Conservation (phyloP, 2,888 invertebrate genomes). For the Parnassius smintheus region DNA sequence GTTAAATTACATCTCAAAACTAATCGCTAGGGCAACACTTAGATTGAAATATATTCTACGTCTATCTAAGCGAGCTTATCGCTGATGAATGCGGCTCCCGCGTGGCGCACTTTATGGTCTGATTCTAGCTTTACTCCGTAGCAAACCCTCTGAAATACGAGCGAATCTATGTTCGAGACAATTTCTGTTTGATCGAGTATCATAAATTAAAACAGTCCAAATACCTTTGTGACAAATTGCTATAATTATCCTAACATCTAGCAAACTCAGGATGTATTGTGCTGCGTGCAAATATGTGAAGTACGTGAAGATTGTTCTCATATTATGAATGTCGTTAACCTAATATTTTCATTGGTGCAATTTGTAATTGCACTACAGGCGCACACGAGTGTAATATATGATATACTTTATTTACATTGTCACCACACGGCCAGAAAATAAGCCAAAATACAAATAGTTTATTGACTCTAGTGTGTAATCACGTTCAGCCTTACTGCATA, state of each 20-base stretch:
- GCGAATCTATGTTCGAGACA: not conserved
- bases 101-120: no score
- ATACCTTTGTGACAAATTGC: not conserved
- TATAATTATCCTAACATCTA: slow-evolving; percentile 7
- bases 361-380: not conserved
- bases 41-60: slow-evolving; percentile 13
- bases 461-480: no score
- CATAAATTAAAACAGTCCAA: not conserved
- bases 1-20: slow-evolving; percentile 11
- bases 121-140: no score
- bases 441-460: no score
- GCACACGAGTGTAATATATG: no score
- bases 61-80: slow-evolving; percentile 14
- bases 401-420: no score
- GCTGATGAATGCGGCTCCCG: slow-evolving; percentile 15
- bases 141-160: not conserved
- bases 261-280: slow-evolving; percentile 18
- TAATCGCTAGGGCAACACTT: slow-evolving; percentile 12
- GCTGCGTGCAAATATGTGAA: slow-evolving; percentile 20
- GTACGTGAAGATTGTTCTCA: slow-evolving; percentile 11
- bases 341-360: slow-evolving; percentile 13
- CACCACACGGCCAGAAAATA: no score
- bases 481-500: no score
- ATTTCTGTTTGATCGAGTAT: not conserved
- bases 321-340: slow-evolving; percentile 14